Evolutionary conservation across 2,797 vertebrate genomes (phyloP).

Genomic region (Premnoplex brunnescens): DNA sequence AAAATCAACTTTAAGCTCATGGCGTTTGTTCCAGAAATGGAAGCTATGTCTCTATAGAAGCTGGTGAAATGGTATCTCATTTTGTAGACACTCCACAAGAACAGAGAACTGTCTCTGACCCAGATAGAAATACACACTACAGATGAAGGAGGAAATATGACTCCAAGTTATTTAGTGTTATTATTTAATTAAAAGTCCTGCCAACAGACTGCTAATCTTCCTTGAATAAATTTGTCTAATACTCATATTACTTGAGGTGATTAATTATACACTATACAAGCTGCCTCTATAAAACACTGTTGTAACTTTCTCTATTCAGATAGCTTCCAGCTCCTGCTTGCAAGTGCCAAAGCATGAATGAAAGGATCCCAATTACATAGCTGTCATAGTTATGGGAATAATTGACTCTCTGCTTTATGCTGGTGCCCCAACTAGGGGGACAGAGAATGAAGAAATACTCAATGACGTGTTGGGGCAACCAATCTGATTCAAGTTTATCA

Average conservation of each 20-base stretch:
- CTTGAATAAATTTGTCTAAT: conserved; percentile 10
- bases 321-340: neutral
- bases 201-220: conserved; percentile 1
- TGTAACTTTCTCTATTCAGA: neutral
- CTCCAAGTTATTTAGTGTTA: neutral
- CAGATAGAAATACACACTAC: neutral
- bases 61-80: accelerated
- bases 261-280: neutral
- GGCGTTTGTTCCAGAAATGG: neutral
- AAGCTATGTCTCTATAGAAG: neutral
- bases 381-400: neutral
- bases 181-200: conserved; percentile 34
- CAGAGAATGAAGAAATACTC: neutral
- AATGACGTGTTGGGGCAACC: neutral
- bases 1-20: neutral
- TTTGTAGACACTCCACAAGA: neutral
- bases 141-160: neutral
- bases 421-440: neutral
- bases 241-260: neutral
- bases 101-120: neutral
- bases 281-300: neutral
- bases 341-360: neutral
- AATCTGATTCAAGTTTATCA: neutral
- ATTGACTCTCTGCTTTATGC: neutral
- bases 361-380: neutral